Base-by-base conservation (phyloP, 1,140 invertebrate genomes). In the Heliconius congener region DNA sequence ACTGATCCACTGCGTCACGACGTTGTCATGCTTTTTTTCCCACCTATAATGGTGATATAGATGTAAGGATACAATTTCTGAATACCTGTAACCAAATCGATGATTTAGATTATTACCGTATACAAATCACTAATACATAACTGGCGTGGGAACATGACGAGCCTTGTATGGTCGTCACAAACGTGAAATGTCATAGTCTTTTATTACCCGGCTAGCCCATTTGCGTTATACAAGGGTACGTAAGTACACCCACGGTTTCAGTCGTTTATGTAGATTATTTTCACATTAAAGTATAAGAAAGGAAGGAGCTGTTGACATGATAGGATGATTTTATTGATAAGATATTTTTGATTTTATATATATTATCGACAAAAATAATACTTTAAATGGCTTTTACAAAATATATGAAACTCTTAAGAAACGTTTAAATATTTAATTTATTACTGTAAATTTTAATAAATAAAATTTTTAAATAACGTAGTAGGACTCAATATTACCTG, bases 181-280 rank as follows among this genome's bases (percentile, higher is more conserved):
- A 74, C 71, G 78, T 76, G 60, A 72, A 74, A 80, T 72, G 71
- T 72, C 71, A 76, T 80, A 74, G 23, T 80, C 78, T 71, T 79
- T 80, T 75, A 80, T 80, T 74, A 72, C 46, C 75, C 57, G 79
- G 55, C 79, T 73, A 73, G 71, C 60, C 75, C 60, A 73, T 77
- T 75, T 75, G 37, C 46, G 27, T 46, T 30, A 8, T 34, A 79
- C 77, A 52, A 52, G 74, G 70, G 70, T 46, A 46, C 13, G 42
- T 46, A 46, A 46, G 55, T 37, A 66, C 78, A 66, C 74, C 78
- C 70, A 76, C 74, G 66, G 46, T 42, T 71, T 70, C 78, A 52
- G 6, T 46, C 66, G 13, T 71, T 66, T 66, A 30, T 66, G 0
- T 30, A 11, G 60, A 66, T 66, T 66, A 66, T 66, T 13, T 16